These are phyloP conservation scores for Trypoxylus dichotomus DNA, from an alignment of 1,140 invertebrate genomes.

Conservation along the genomic window DNA sequence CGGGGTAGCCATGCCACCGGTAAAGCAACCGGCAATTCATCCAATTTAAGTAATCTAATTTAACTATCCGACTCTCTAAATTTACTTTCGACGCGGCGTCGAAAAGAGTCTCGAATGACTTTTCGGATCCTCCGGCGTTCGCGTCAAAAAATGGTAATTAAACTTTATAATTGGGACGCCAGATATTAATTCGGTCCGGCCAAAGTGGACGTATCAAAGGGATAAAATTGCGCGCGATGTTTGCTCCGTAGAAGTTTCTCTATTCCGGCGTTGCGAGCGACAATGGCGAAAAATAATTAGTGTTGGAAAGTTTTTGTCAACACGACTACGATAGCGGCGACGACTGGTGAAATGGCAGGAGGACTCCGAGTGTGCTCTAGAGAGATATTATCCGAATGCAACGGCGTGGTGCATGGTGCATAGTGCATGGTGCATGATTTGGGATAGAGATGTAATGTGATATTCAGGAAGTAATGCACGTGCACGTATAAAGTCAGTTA, in stretches of 20 bases:
- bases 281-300: not conserved
- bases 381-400: too few relatives aligned
- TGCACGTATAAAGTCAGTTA: too few relatives aligned
- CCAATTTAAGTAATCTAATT: slow-evolving; percentile 7
- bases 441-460: too few relatives aligned
- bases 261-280: not conserved
- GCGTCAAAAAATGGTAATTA: not conserved
- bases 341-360: too few relatives aligned
- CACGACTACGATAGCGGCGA: not conserved
- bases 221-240: not conserved
- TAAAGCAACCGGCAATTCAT: not conserved
- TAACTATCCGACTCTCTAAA: not conserved
- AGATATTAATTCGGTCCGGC: not conserved
- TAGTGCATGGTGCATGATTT: too few relatives aligned
- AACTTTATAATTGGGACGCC: not conserved
- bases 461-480: too few relatives aligned
- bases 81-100: not conserved
- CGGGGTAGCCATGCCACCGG: not conserved
- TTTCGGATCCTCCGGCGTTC: not conserved
- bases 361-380: too few relatives aligned
- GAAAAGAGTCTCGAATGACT: not conserved
- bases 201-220: not conserved
- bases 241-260: not conserved
- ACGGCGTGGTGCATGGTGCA: too few relatives aligned
- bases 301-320: not conserved